phyloP scores from a whole-genome alignment of 53 echinoderm and acorn worm species.

The Temnopleurus reevesii region DNA sequence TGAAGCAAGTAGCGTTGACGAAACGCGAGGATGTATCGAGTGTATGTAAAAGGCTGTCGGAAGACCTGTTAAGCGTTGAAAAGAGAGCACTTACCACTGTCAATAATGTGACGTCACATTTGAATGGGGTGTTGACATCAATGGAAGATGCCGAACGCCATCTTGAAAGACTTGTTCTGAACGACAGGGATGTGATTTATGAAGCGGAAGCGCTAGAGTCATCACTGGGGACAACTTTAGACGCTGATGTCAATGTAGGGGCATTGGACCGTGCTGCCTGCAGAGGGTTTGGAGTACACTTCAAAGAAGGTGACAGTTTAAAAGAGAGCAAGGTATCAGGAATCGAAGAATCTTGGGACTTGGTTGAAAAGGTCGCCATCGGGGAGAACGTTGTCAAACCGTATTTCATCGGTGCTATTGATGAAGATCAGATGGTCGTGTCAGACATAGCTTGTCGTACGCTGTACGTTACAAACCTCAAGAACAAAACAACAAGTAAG shows the following conservation, averaged over 20 bases:
- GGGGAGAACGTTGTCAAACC: neutral
- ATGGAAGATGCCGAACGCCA: neutral
- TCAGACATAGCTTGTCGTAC: slow-evolving; percentile 11
- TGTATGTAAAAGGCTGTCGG: neutral
- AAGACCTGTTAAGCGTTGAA: neutral
- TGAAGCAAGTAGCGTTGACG: neutral
- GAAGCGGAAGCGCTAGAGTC: neutral
- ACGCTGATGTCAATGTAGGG: neutral
- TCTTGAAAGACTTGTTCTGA: neutral
- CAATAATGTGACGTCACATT: neutral
- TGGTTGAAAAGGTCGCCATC: neutral
- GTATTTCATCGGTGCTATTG: slow-evolving; percentile 26
- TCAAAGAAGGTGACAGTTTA: neutral
- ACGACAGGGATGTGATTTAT: neutral
- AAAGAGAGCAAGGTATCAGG: neutral
- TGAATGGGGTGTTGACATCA: neutral
- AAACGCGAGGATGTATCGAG: neutral
- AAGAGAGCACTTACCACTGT: neutral
- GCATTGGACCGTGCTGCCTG: neutral
- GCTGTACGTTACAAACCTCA: slow-evolving; percentile 7
- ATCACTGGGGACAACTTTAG: neutral
- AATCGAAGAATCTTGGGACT: neutral
- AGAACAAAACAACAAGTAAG: neutral
- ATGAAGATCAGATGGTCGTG: slow-evolving; percentile 25
- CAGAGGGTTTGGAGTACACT: neutral